Evolutionary conservation across 2,797 vertebrate genomes (phyloP), one percentile per base, ranked within the genome.

Genomic region (Petrocephalus sullivani): DNA sequence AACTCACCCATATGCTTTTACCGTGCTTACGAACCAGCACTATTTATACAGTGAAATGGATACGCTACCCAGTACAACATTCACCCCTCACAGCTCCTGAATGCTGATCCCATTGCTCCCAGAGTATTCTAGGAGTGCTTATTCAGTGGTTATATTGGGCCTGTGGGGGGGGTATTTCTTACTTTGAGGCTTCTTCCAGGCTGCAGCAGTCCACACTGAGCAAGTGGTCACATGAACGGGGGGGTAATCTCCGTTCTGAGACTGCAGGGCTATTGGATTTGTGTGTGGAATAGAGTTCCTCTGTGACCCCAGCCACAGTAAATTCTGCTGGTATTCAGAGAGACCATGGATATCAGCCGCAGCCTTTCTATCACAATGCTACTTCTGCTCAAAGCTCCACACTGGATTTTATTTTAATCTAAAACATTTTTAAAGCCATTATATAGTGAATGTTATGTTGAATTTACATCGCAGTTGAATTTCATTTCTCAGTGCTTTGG

Each of bases 31-130:
- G n/a, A 87, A 46, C 41, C 54, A 56, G 19, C 9, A 41, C 86
- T 87, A 87, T 87, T 87, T 87, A 64, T 87, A 87, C 86, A 87
- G 19, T 58, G 85, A 60, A 86, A 58, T 53, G n/a, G 60, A 87
- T 87, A 85, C n/a, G 84, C 86, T 46, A 21, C 58, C 85, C 85
- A 61, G 37, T 21, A 64, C 37, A 23, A 67, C 85, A 61, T 46
- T 64, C 41, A 58, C 85, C 60, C 21, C 60, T 67, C 51, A 21
- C 41, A 64, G 86, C 33, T 23, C 46, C 41, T 49, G 33, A 51
- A 87, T 64, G 41, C 86, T 67, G 57, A 87, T 87, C 28, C 58
- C 41, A 46, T 33, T 14, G n/a, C 21, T 41, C 21, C 41, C 37
- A 51, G 37, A 14, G 58, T 64, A 37, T 64, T 64, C 19, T 61